Base-by-base conservation (phyloP, 2,888 invertebrate genomes). In the Diploptera punctata region DNA sequence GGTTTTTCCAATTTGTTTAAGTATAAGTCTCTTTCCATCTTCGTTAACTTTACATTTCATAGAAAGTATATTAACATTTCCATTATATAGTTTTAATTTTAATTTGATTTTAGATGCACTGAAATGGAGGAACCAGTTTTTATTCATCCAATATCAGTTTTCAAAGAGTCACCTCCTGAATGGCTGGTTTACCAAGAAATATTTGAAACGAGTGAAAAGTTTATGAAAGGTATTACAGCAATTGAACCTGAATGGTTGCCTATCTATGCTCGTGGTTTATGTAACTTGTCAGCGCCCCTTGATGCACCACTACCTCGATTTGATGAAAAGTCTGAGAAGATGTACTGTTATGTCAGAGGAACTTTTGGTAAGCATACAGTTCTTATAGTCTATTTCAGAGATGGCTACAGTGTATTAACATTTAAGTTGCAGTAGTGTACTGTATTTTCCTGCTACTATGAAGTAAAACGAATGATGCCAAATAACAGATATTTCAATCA, bases 211-310 rank as follows among this genome's bases (percentile, higher is more conserved):
- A 89, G 89, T 73, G 93, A 92, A 82, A 90, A 92, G 86, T 91
- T 92, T 72, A 91, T 94, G 86, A 87, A 92, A 68, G 93, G 94
- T 67, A 89, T 97, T 0, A 92, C 94, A 0, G 95, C 93, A 0
- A 93, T 99, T 21, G 97, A 99, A 79, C 91, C 95, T 0, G 94
- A 95, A 78, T 99, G 99, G 99, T 82, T 99, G 76, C 91, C 97
- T 0, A 83, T 90, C 0, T 94, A 93, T 78, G 94, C 93, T 0
- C 91, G 94, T 0, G 83, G 86, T 38, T 82, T 94, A 72, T 98
- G 98, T 81, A 90, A 89, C 75, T 85, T 95, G 76, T 91, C 90
- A 79, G 84, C 87, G 73, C 88, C 90, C 21, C 77, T 91, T 43
- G 81, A 85, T 3, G 89, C 90, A 1, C 91, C 92, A 0, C 87